Base-by-base conservation (phyloP, 2,113 vertebrate species). In the Furnarius figulus region DNA sequence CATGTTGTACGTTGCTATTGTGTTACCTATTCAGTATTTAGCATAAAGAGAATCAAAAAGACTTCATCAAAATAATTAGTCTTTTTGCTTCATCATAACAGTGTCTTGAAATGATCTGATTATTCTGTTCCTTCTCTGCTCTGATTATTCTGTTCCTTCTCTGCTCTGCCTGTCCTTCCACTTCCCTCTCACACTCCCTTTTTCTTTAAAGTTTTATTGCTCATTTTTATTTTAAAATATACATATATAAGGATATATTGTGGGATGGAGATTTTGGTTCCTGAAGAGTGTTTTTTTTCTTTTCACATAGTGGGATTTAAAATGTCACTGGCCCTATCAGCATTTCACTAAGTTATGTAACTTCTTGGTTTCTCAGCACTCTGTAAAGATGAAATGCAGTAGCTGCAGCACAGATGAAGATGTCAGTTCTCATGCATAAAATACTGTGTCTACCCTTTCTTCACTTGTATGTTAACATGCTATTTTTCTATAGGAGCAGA, bases 221-320 rank as follows among this genome's bases (percentile, higher is more conserved):
- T 93, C 46, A 25, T 70, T 89, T 66, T 72, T 72, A 58, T 53
- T 92, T 84, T 33, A 58, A 93, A 90, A 50, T 77, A 30, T 46
- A 72, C 49, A 18, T 52, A 31, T 50, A 47, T 21, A 33, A 1
- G 0, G 35, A 18, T 68, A 9, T 89, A 84, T 91, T 83, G 94
- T 77, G 50, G 79, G 83, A 88, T 86, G 33, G 37, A 88, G 39
- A 62, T 84, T 86, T 92, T 89, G 19, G 10, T 91, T 87, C 71
- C 74, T 75, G 56, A 65, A 40, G 33, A 66, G 25, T 12, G 35
- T 53, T 85, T 77, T 44, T 87, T 8, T 6, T 72, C 85, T 93
- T 96, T 93, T 95, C 70, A 66, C 85, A 63, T 14, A 86, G 65
- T 62, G 30, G 30, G 22, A 86, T 92, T 85, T 93, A 74, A 90